Percentiles rank a stretch among this genome's conserved stretches.
Conservation (phyloP, 2,888 invertebrate genomes). For the Augochlorella aurata region DNA sequence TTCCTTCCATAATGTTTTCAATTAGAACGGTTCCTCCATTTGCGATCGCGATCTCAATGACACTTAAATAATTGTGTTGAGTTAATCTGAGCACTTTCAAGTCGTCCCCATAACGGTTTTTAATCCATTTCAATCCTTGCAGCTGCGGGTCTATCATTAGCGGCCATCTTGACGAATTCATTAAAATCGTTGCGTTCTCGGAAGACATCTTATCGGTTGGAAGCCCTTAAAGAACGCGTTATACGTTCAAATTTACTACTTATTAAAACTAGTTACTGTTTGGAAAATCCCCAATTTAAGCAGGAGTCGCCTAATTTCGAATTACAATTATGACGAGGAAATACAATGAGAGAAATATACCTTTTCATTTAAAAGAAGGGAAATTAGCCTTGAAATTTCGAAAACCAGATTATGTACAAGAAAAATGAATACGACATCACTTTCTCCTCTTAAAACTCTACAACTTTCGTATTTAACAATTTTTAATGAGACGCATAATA, state of each 20-base stretch:
- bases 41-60: conserved; percentile 89
- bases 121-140: conserved; percentile 98
- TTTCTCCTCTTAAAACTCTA: too few species aligned
- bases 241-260: not conserved
- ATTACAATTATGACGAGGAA: too few species aligned
- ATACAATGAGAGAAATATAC: too few species aligned
- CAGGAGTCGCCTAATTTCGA: too few species aligned
- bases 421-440: too few species aligned
- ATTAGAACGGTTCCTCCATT: conserved; percentile 91
- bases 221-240: conserved; percentile 82
- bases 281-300: not conserved
- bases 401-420: too few species aligned
- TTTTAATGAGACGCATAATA: too few species aligned
- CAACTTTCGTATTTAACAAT: too few species aligned
- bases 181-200: conserved; percentile 96
- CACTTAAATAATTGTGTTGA: conserved; percentile 91
- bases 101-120: conserved; percentile 89
- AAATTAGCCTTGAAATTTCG: too few species aligned
- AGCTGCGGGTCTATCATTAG: conserved; percentile 96
- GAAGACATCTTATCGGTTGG: conserved; percentile 97
- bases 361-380: too few species aligned
- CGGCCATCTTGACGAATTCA: conserved; percentile 95
- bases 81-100: conserved; percentile 90
- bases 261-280: not conserved
- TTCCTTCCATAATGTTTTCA: conserved; percentile 94